A percentile compares a stretch with the other conserved stretches of the same genome.
These are phyloP conservation scores for Chironomus riparius DNA, from an alignment of 2,888 invertebrate species.

Conservation along the genomic window DNA sequence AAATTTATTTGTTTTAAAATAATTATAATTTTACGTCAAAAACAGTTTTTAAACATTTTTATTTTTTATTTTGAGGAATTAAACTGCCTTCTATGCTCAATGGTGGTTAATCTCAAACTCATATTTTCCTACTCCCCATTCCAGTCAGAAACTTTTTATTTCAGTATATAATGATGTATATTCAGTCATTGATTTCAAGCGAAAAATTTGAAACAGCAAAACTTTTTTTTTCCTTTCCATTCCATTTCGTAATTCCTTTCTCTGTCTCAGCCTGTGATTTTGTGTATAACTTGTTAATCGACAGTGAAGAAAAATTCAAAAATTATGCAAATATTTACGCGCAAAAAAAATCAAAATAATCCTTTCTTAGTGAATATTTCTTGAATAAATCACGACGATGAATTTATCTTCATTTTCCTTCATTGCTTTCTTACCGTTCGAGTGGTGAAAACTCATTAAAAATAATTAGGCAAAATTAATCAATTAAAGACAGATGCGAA, in stretches of 20 bases:
- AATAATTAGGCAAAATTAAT: slow-evolving; percentile 20
- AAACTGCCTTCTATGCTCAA: neutral
- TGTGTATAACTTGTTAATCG: slow-evolving; percentile 12
- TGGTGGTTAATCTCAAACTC: neutral
- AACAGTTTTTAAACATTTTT: neutral
- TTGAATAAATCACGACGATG: neutral
- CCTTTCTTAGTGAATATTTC: neutral
- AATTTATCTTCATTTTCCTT: too few relatives aligned
- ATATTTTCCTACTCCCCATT: neutral
- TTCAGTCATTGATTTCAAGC: slow-evolving; percentile 6
- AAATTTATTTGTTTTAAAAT: slow-evolving; percentile 27
- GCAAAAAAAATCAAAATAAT: neutral
- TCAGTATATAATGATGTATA: neutral
- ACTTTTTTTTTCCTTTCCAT: slow-evolving; percentile 2
- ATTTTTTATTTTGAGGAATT: neutral
- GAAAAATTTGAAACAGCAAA: neutral
- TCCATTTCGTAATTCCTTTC: neutral
- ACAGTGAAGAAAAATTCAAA: slow-evolving; percentile 2
- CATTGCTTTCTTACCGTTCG: too few relatives aligned
- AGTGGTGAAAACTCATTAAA: slow-evolving; percentile 14
- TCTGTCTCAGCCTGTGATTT: neutral
- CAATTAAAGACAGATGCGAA: slow-evolving; percentile 17
- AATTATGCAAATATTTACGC: slow-evolving; percentile 24
- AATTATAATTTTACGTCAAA: slow-evolving; percentile 25
- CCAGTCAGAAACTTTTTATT: neutral